phyloP scores from a whole-genome alignment of 2,888 invertebrate genomes.

The Lasioglossum marginatum region DNA sequence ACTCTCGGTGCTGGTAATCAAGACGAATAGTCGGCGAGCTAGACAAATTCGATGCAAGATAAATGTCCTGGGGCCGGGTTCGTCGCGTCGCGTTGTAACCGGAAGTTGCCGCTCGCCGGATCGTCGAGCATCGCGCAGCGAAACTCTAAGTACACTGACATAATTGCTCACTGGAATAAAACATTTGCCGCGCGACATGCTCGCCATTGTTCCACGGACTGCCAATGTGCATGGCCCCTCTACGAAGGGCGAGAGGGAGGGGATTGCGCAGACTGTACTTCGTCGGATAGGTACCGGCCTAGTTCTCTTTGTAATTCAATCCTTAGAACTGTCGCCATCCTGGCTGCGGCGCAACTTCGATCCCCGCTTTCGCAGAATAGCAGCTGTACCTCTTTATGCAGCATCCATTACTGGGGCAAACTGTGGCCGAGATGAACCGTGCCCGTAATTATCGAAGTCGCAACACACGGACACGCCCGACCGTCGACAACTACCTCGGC shows the following conservation, averaged over 20 bases:
- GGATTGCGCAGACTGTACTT: conserved; percentile 34
- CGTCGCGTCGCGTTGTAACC: conserved; percentile 1
- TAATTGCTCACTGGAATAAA: conserved; percentile 61
- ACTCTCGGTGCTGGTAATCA: neutral
- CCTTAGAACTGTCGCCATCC: conserved; percentile 60
- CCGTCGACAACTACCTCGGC: neutral
- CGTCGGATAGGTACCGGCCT: conserved; percentile 59
- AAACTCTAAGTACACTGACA: conserved; percentile 54
- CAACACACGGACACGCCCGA: conserved; percentile 25
- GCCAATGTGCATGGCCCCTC: conserved; percentile 51
- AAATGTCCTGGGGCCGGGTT: neutral
- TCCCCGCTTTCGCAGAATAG: conserved; percentile 45
- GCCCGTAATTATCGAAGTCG: conserved; percentile 63
- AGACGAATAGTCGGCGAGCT: neutral
- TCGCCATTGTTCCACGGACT: conserved; percentile 50
- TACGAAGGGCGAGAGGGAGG: neutral
- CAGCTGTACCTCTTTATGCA: conserved; percentile 60
- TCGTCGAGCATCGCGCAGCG: conserved; percentile 11
- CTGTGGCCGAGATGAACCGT: conserved; percentile 58
- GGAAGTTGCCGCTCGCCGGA: conserved; percentile 25
- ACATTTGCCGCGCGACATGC: conserved; percentile 52
- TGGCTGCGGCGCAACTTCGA: conserved; percentile 57
- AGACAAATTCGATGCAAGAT: conserved; percentile 10
- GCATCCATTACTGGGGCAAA: conserved; percentile 65
- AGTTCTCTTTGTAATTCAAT: conserved; percentile 67